These are phyloP conservation scores for Acrossocheilus wenchowensis DNA, from an alignment of 2,797 vertebrate genomes.

Conservation along the genomic window DNA sequence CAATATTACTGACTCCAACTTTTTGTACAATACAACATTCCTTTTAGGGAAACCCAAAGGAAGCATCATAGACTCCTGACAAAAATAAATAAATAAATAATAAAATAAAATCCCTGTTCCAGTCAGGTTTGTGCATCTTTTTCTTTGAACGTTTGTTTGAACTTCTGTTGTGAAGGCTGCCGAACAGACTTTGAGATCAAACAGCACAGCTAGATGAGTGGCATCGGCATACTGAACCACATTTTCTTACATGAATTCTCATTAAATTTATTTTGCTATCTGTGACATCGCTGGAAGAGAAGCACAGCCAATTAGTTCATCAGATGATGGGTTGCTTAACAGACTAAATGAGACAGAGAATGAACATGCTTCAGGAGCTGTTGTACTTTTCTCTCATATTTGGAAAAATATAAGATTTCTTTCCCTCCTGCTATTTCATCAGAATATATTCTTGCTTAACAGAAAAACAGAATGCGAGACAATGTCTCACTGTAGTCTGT, in stretches of 20 bases:
- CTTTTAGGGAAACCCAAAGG: neutral
- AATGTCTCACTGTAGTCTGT: neutral
- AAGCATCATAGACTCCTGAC: neutral
- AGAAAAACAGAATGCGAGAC: neutral
- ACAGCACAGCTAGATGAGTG: conserved; percentile 9
- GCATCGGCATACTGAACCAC: conserved; percentile 14
- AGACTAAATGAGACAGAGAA: conserved; percentile 1
- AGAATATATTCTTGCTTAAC: neutral
- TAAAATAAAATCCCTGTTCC: neutral
- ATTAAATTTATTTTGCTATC: conserved; percentile 33
- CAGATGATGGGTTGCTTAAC: conserved; percentile 27
- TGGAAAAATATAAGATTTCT: neutral
- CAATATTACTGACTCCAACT: neutral
- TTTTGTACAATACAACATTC: neutral
- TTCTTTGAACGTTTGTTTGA: neutral
- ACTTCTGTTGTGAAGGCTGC: neutral
- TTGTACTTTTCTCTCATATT: neutral
- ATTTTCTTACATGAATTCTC: conserved; percentile 19
- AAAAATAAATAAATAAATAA: neutral
- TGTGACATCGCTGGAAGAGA: conserved; percentile 14
- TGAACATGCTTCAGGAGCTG: neutral
- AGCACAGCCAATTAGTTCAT: conserved; percentile 36
- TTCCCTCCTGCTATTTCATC: conserved; percentile 1
- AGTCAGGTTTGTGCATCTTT: neutral
- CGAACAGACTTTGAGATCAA: conserved; percentile 11